These are phyloP conservation scores for Xiphophorus couchianus DNA, from an alignment of 2,113 vertebrate genomes.

Conservation along the genomic window DNA sequence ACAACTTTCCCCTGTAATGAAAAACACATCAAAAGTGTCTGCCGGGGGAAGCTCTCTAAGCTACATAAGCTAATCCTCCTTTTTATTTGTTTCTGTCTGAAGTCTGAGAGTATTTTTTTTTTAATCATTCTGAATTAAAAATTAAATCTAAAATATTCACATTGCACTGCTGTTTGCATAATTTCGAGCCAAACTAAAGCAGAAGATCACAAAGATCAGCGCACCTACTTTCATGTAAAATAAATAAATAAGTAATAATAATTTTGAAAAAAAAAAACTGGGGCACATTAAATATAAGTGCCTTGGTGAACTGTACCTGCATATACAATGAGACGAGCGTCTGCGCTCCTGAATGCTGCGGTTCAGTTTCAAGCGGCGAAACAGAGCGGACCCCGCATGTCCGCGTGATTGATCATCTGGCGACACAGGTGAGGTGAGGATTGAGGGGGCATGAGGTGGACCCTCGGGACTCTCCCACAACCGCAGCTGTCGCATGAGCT, in stretches of 20 bases:
- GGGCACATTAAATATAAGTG: background rate
- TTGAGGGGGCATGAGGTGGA: slow-evolving; percentile 33
- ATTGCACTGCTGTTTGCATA: background rate
- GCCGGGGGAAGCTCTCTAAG: slow-evolving; percentile 50
- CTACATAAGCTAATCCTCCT: slow-evolving; percentile 43
- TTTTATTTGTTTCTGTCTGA: slow-evolving; percentile 30
- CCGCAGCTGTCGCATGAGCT: slow-evolving; percentile 68
- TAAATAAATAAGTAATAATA: no score
- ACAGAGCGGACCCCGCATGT: slow-evolving; percentile 57
- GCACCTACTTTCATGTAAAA: background rate
- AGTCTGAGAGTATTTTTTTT: slow-evolving; percentile 40
- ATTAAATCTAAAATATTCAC: slow-evolving; percentile 19
- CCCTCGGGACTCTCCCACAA: slow-evolving; percentile 69
- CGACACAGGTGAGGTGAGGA: slow-evolving; percentile 62
- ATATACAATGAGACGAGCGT: slow-evolving; percentile 46
- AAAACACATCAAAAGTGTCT: slow-evolving; percentile 58
- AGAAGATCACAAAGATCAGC: background rate
- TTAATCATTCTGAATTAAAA: slow-evolving; percentile 35
- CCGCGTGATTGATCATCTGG: slow-evolving; percentile 54
- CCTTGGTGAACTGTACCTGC: slow-evolving; percentile 58
- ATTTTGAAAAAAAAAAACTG: background rate
- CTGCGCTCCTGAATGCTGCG: slow-evolving; percentile 71
- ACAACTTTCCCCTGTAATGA: slow-evolving; percentile 51
- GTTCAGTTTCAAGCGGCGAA: slow-evolving; percentile 72
- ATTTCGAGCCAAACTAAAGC: background rate